Percentiles rank a stretch among this genome's conserved stretches.
Conservation (phyloP, 1,140 invertebrate species). For the Galleria mellonella region DNA sequence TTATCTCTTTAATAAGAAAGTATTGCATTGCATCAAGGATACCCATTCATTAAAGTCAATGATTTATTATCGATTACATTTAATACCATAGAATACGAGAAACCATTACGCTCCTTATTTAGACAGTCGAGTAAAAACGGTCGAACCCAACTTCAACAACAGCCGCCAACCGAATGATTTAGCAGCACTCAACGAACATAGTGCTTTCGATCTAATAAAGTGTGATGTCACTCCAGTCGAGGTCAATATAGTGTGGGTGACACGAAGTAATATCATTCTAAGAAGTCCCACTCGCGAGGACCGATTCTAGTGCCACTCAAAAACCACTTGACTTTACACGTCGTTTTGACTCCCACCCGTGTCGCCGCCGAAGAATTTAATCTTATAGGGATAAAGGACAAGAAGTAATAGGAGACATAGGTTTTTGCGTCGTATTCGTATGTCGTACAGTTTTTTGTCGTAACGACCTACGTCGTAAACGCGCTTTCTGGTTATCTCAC, state of each 20-base stretch:
- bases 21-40: no score
- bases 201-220: conserved; percentile 5
- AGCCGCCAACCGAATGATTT: no score
- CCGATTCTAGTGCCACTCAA: conserved; percentile 27
- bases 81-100: no score
- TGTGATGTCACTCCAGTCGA: conserved; percentile 1
- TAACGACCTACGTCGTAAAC: neutral
- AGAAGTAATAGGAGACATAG: neutral
- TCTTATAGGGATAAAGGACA: conserved; percentile 28
- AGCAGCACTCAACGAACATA: neutral
- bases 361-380: conserved; percentile 32
- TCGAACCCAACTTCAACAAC: no score
- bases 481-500: no score
- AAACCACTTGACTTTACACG: conserved; percentile 26
- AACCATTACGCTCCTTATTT: no score
- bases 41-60: no score
- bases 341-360: conserved; percentile 20
- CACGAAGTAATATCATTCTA: conserved; percentile 37
- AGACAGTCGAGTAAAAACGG: no score
- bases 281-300: conserved; percentile 6
- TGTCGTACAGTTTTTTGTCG: neutral
- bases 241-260: conserved; percentile 31
- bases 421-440: neutral
- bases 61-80: no score
- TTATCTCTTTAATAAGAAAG: no score